Evolutionary conservation across 1,140 invertebrate species (phyloP).

Genomic region (Delia radicum): DNA sequence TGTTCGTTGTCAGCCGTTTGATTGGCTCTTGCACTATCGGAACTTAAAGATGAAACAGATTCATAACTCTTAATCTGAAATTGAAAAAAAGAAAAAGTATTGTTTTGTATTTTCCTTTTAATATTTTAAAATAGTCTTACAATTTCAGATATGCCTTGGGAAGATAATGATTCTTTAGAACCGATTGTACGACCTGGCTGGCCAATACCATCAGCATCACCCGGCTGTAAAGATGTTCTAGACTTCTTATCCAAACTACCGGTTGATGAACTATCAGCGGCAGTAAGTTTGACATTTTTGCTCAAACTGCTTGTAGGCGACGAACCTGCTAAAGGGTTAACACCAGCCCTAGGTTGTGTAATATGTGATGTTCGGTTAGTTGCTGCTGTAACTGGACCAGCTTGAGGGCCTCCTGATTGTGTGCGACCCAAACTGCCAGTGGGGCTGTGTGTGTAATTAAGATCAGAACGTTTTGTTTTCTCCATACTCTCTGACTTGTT

Average conservation of each 20-base stretch:
- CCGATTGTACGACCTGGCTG: conserved; percentile 35
- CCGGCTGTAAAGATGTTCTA: conserved; percentile 41
- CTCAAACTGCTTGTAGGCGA: conserved; percentile 48
- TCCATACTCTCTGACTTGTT: conserved; percentile 49
- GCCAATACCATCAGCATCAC: conserved; percentile 32
- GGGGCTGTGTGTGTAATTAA: conserved; percentile 30
- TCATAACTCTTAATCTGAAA: conserved; percentile 64
- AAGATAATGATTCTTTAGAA: conserved; percentile 52
- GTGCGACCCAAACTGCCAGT: conserved; percentile 35
- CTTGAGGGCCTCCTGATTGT: neutral
- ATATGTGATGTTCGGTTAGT: neutral
- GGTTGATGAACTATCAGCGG: conserved; percentile 47
- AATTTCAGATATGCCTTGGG: conserved; percentile 54
- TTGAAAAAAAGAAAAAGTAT: conserved; percentile 16
- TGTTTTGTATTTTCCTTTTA: too few species aligned
- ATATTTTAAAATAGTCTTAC: conserved; percentile 37
- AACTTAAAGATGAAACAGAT: conserved; percentile 62
- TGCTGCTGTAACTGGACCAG: conserved; percentile 30
- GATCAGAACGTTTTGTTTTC: conserved; percentile 39
- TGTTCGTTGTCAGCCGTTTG: conserved; percentile 64
- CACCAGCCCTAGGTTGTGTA: conserved; percentile 32
- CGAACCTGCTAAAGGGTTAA: conserved; percentile 32
- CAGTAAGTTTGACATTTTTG: conserved; percentile 38
- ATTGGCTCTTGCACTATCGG: conserved; percentile 48
- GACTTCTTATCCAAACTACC: conserved; percentile 53